These are phyloP conservation scores for Cochlearius cochlearius DNA, from an alignment of 2,113 vertebrate species.

Conservation along the genomic window DNA sequence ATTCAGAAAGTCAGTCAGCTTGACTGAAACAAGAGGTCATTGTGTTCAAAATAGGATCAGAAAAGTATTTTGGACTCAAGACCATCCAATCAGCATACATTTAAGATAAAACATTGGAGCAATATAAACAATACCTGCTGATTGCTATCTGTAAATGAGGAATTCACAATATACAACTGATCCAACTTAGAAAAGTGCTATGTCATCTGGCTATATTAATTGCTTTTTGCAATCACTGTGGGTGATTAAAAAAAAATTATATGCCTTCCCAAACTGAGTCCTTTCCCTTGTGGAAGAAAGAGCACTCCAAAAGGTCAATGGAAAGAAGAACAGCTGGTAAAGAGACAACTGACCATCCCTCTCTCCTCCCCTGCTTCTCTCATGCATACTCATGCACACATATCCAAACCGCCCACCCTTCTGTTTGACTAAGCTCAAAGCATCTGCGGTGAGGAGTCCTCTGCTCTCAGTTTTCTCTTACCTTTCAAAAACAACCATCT, in stretches of 20 bases:
- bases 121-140: background rate
- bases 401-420: background rate
- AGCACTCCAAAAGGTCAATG: background rate
- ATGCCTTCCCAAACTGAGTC: accelerated
- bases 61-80: background rate
- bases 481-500: background rate
- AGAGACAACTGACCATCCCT: background rate
- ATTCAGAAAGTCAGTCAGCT: background rate
- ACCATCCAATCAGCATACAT: background rate
- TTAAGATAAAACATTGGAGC: background rate
- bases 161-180: background rate
- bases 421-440: background rate
- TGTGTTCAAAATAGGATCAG: background rate
- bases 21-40: background rate
- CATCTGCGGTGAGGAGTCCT: background rate
- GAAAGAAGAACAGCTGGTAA: background rate
- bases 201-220: background rate
- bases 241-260: background rate
- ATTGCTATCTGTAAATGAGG: background rate
- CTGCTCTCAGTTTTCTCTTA: background rate
- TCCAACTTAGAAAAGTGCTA: background rate
- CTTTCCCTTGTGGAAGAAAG: background rate
- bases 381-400: background rate
- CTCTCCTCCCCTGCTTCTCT: background rate
- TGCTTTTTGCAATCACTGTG: background rate